phyloP scores from a whole-genome alignment of 2,113 vertebrate genomes.

The Amia ocellicauda region DNA sequence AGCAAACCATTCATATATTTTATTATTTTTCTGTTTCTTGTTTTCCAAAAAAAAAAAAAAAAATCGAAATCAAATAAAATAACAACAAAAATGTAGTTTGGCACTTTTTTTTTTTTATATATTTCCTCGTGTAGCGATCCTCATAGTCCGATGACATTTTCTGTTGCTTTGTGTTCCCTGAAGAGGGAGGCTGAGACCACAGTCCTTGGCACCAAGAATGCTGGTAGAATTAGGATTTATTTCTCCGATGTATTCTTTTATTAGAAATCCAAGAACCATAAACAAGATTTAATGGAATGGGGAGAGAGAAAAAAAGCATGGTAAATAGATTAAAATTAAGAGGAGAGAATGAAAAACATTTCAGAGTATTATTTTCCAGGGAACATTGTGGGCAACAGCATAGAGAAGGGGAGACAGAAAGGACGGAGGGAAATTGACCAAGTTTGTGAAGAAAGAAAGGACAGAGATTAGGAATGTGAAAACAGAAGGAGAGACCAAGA shows the following conservation, averaged over 20 bases:
- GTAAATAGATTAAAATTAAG: background rate
- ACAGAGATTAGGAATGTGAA: slow-evolving; percentile 15
- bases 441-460: background rate
- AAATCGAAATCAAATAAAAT: slow-evolving; percentile 38
- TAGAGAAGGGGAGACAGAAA: slow-evolving; percentile 26
- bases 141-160: slow-evolving; percentile 18
- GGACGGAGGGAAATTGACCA: slow-evolving; percentile 28
- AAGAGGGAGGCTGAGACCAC: slow-evolving; percentile 42
- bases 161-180: slow-evolving; percentile 22
- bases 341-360: slow-evolving; percentile 7
- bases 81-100: slow-evolving; percentile 54
- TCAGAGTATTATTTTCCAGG: slow-evolving; percentile 13
- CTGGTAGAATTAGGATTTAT: slow-evolving; percentile 52
- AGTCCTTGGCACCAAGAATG: slow-evolving; percentile 66
- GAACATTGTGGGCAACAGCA: slow-evolving; percentile 15
- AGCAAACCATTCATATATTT: slow-evolving; percentile 64
- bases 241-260: background rate
- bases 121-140: slow-evolving; percentile 45
- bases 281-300: slow-evolving; percentile 7
- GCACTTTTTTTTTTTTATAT: slow-evolving; percentile 68
- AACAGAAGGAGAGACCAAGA: slow-evolving; percentile 30
- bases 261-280: background rate
- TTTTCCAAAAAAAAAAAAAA: slow-evolving; percentile 45
- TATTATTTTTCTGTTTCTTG: slow-evolving; percentile 46
- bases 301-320: slow-evolving; percentile 10